These are phyloP conservation scores for human (Homo sapiens) DNA, from an alignment of 2,113 vertebrate species.

Conservation along the genomic window GRCh38 chr7:54413501-54414000, in stretches of 20 bases:
- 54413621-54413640: neutral
- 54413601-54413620: neutral
- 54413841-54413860: neutral
- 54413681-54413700: neutral
- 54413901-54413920: neutral
- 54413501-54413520: neutral
- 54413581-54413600: neutral
- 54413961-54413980: neutral
- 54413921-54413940: neutral
- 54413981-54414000: neutral
- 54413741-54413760: neutral
- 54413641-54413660: neutral
- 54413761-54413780: neutral
- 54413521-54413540: neutral
- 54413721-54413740: neutral
- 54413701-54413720: neutral
- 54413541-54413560: neutral
- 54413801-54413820: neutral
- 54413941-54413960: neutral
- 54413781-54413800: neutral
- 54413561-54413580: neutral
- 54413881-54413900: neutral
- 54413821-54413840: neutral
- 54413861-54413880: neutral
- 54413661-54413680: neutral